Base-by-base conservation (phyloP, 2,797 vertebrate genomes). In the Sebastes oblongus region DNA sequence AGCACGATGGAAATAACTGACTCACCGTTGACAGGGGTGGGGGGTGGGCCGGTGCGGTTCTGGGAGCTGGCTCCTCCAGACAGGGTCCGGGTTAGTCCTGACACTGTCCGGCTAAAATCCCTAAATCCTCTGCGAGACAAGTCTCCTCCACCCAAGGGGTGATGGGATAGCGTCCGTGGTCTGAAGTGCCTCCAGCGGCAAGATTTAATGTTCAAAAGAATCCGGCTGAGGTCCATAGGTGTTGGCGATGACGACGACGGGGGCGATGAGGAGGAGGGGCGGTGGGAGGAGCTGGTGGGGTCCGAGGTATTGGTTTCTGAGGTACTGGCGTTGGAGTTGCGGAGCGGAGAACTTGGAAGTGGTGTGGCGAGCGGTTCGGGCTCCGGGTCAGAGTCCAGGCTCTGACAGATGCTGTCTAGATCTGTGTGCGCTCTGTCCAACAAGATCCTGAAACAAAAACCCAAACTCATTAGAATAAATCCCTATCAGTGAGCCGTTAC, bases 181-280 rank as follows among this genome's bases (percentile, higher is more conserved):
- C 98, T 97, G 96, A 99, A 99, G 95, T 99, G 98, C 94, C 98
- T 98, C 98, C 98, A 99, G 94, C 98, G 97, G 96, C 97, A 97
- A 77, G 97, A 94, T 95, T 98, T 99, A 95, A 99, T 98, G 97
- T 98, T 98, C 94, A 97, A 96, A 93, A 99, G 95, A 93, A 99
- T 97, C 93, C 97, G 97, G 95, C 95, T 96, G 96, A 99, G 97
- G 96, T 98, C 97, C 96, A 96, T 95, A 9, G 96, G 96, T 20
- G 88, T 74, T 7, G 67, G 32, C 7, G 77, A 72, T 60, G 90
- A 71, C 5, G 89, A 85, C 20, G 74, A 84, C 36, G 13, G 78
- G 42, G 86, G 59, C 5, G 89, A 84, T 39, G 89, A 74, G 42
- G 86, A 76, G 56, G 88, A 65, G 32, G 89, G 86, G 9, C 54